Evolutionary conservation across 2,888 invertebrate genomes (phyloP).

Genomic region (Cerceris rybyensis): DNA sequence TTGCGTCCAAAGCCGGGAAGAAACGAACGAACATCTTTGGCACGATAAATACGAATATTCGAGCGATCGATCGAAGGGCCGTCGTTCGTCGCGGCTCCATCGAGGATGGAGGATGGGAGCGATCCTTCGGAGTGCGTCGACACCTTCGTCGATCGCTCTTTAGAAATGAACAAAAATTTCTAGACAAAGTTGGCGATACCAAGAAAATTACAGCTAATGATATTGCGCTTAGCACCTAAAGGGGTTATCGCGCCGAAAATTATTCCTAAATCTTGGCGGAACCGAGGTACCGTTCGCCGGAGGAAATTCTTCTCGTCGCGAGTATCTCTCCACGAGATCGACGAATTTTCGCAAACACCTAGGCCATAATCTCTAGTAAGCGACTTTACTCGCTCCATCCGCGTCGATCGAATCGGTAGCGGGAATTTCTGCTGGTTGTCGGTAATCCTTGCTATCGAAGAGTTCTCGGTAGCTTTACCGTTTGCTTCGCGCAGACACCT

Average conservation of each 20-base stretch:
- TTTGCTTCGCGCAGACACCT: conserved; percentile 31
- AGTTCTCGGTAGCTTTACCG: conserved; percentile 60
- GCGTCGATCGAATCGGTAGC: conserved; percentile 11
- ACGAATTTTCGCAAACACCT: conserved; percentile 35
- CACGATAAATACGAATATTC: conserved; percentile 77
- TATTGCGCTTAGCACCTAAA: conserved; percentile 65
- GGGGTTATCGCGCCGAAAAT: conserved; percentile 53
- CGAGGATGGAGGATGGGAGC: too few species aligned
- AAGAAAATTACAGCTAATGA: conserved; percentile 45
- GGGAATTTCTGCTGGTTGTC: conserved; percentile 39
- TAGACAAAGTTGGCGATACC: conserved; percentile 27
- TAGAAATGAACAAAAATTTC: conserved; percentile 10
- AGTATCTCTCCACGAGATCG: too few species aligned
- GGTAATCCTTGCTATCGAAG: conserved; percentile 29
- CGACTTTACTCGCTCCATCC: conserved; percentile 22
- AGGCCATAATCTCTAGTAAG: conserved; percentile 49
- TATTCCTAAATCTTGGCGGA: neutral
- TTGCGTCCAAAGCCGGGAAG: conserved; percentile 54
- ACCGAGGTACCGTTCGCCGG: neutral
- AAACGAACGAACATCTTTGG: conserved; percentile 75
- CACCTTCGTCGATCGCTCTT: conserved; percentile 25
- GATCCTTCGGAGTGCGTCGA: neutral
- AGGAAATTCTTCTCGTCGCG: too few species aligned
- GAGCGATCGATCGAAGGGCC: conserved; percentile 15
- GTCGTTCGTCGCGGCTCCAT: conserved; percentile 39